Evolutionary conservation across 2,888 invertebrate species (phyloP).

Genomic region (Heliconius cydno): DNA sequence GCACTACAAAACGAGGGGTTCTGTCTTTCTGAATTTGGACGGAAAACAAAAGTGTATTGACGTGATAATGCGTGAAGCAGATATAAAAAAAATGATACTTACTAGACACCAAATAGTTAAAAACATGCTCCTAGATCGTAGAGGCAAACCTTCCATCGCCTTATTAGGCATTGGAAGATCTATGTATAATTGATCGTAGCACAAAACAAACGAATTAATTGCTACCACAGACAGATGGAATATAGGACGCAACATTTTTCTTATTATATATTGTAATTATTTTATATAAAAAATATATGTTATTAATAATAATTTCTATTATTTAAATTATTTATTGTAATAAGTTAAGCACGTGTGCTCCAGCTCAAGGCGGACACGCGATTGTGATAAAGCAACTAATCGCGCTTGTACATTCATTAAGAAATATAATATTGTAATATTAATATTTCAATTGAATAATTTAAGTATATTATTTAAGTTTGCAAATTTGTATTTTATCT

Average conservation of each 20-base stretch:
- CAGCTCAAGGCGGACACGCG: not conserved
- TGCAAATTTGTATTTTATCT: too few relatives aligned
- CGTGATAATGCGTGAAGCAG: too few relatives aligned
- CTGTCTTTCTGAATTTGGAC: too few relatives aligned
- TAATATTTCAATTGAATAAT: not conserved
- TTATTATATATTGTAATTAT: slow-evolving; percentile 1
- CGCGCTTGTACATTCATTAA: not conserved
- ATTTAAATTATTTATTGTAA: not conserved
- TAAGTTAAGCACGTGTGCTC: not conserved
- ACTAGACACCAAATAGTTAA: slow-evolving; percentile 71
- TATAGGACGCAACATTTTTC: slow-evolving; percentile 54
- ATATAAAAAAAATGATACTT: slow-evolving; percentile 46
- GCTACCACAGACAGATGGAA: slow-evolving; percentile 61
- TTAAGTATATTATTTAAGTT: not conserved
- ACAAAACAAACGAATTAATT: slow-evolving; percentile 61
- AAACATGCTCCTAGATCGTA: slow-evolving; percentile 64
- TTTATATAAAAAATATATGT: not conserved
- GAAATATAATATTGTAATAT: not conserved
- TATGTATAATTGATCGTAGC: slow-evolving; percentile 68
- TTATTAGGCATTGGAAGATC: slow-evolving; percentile 60
- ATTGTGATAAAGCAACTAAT: slow-evolving; percentile 2
- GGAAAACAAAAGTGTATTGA: too few relatives aligned
- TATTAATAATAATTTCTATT: not conserved
- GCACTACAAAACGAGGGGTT: too few relatives aligned
- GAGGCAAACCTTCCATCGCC: slow-evolving; percentile 57